Base-by-base conservation (phyloP, 2,888 invertebrate species). In the Apomyelois bistriatella region DNA sequence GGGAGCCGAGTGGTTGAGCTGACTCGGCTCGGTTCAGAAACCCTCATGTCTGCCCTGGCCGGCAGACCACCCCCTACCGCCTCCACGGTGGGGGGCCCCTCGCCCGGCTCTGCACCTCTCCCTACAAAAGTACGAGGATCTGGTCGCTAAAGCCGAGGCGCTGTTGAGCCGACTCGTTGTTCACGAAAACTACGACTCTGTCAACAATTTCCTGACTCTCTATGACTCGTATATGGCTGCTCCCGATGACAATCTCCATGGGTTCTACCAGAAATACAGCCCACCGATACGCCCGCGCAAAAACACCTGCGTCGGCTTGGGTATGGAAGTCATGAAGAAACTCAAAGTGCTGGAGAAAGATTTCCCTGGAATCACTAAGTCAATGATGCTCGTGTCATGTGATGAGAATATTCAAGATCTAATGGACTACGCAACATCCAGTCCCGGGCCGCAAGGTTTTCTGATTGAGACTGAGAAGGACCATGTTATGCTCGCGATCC, bases 1-100 rank as follows among this genome's bases (percentile, higher is more conserved):
- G 96, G 97, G 96, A 83, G 94, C 94, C 92, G 97, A 97, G 92
- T 97, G 97, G 97, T 97, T 97, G 92, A 97, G 97, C 97, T 97
- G 97, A 97, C 97, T 97, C 97, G 95, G 94, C 93, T 76, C 79
- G 58, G 79, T 71, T 61, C 72, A 67, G 57, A 74, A 72, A 61
- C 62, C 75, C 53, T 59, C 76, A 59, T 78, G 76, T 73, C 79
- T 71, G 60, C 74, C 70, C 54, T 90, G 90, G 90, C 89, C 91
- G 79, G 82, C 81, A 63, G 79, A 79, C 65, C 85, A 84, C 85
- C 89, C 85, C 82, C 85, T 89, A 42, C 86, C 85, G 70, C 82
- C 83, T 1, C 90, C 89, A 66, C 74, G 83, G 71, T 88, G 87
- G 87, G 88, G 85, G 79, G 83, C 82, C 60, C 70, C 82, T 58